These are phyloP conservation scores for Macropodus opercularis DNA, from an alignment of 2,797 vertebrate genomes.

Conservation along the genomic window DNA sequence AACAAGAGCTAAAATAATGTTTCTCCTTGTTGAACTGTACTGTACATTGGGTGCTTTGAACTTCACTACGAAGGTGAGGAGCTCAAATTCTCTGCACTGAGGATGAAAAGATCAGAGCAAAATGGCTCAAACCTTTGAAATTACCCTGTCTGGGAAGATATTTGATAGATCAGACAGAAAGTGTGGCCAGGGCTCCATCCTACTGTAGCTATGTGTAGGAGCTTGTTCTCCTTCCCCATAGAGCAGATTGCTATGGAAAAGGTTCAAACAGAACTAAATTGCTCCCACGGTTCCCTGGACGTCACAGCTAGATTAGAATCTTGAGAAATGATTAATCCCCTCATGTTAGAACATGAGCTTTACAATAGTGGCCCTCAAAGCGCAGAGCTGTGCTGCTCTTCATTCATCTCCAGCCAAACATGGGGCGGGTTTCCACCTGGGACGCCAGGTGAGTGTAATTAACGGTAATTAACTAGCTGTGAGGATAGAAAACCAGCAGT, in stretches of 20 bases:
- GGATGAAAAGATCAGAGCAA: not conserved
- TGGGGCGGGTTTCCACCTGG: conserved; percentile 41
- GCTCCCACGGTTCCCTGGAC: conserved; percentile 13
- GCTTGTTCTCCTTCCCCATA: not conserved
- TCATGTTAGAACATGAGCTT: conserved; percentile 19
- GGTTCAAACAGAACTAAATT: conserved; percentile 2
- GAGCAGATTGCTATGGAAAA: not conserved
- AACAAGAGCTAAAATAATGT: not conserved
- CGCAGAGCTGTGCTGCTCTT: conserved; percentile 11
- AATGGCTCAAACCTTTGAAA: not conserved
- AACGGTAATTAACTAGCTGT: conserved; percentile 48
- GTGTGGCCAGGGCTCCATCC: not conserved
- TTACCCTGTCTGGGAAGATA: not conserved
- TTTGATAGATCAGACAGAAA: not conserved
- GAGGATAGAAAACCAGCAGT: conserved; percentile 16
- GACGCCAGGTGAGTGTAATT: conserved; percentile 61
- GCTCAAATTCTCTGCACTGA: not conserved
- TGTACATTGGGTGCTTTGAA: not conserved
- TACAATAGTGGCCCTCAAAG: conserved; percentile 7
- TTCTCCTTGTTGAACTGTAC: not conserved
- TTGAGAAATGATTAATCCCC: conserved; percentile 26
- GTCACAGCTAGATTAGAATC: conserved; percentile 24
- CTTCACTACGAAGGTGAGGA: not conserved
- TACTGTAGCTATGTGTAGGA: not conserved
- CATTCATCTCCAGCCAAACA: conserved; percentile 26